Evolutionary conservation across 2,113 vertebrate species (phyloP), one percentile per base, ranked within the genome.

Genomic region (Proterorhinus semilunaris): DNA sequence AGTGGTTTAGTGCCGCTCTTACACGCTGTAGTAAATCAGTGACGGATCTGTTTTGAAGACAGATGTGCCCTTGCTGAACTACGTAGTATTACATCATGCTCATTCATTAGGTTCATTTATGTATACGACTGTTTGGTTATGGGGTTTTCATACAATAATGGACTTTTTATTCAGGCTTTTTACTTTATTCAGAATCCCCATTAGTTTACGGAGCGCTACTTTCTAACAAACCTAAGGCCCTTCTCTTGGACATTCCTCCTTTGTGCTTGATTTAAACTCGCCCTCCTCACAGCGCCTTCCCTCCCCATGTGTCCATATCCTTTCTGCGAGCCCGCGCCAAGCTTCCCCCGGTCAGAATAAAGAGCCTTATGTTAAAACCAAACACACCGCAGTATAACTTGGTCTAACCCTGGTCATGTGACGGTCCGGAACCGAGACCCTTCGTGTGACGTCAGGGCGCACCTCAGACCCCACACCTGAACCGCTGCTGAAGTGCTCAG

Each of bases 401-500:
- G 0, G n/a, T 70, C 49, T 71, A 51, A 71, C 51, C 3, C 9
- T 47, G 15, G 13, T 78, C 65, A 44, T 0, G 0, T 71, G 74
- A 76, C 1, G 66, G 10, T 54, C 44, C 12, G 7, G 0, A 66
- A 81, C 17, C 45, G 45, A 67, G 76, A 70, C 36, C 36, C 1
- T 21, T 13, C n/a, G 48, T 68, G 52, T 79, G 80, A 82, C 43
- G 63, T 83, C 80, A 77, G 54, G 68, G 0, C 42, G 57, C 65
- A 65, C 73, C 78, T 79, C 83, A 83, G 71, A 82, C 13, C 71
- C 80, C 85, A 69, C 76, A 83, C 46, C 75, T 63, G 16, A 53
- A 4, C 7, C 9, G n/a, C 83, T 61, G 67, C 83, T 79, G 83
- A 78, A 72, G 46, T 52, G 49, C 76, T 51, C 55, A 66, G 54